Evolutionary conservation across 1,140 invertebrate genomes (phyloP), one percentile per base, ranked within the genome.

Genomic region (Maconellicoccus hirsutus): DNA sequence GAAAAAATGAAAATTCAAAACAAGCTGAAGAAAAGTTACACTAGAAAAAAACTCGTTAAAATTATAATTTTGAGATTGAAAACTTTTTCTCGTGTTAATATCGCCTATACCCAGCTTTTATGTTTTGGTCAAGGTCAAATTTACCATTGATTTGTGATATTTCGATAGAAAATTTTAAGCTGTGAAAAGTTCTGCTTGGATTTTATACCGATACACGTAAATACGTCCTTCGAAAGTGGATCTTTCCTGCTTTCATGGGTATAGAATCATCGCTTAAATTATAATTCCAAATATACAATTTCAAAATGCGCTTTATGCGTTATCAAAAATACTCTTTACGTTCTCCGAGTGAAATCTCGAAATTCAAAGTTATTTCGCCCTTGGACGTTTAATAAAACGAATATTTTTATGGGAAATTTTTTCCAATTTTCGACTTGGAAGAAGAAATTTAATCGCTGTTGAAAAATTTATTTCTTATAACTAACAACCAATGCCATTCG

Each of bases 91-190:
- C 42, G 16, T 52, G 42, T 52, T 52, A 16, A 33, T 6, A 33
- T 33, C 12, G 42, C 42, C 42, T 52, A 52, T 52, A 52, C 42
- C 29, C 42, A 52, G 42, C 42, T 52, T 52, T 52, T 52, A 52
- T 52, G 42, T 52, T 52, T 52, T 52, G 42, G 42, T 52, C 42
- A 52, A 52, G 42, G 42, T 52, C 42, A 52, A 52, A 52, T 52
- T 52, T 52, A 52, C 42, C 42, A 52, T 3, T 52, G 42, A 52
- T 16, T 4, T 3, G 42, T 8, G 6, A 52, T 16, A 33, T 16
- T 52, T 52, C 6, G 42, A 52, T 52, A 52, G 12, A 33, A 33
- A 33, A 52, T 52, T 52, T 52, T 19, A 52, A 52, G n/a, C n/a
- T 52, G 42, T 52, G 42, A 52, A 52, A 52, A 52, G 12, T 6